Percentiles rank a stretch among this genome's conserved stretches.
phyloP scores from a whole-genome alignment of 2,797 vertebrate species.

The Sebastes steindachneri region DNA sequence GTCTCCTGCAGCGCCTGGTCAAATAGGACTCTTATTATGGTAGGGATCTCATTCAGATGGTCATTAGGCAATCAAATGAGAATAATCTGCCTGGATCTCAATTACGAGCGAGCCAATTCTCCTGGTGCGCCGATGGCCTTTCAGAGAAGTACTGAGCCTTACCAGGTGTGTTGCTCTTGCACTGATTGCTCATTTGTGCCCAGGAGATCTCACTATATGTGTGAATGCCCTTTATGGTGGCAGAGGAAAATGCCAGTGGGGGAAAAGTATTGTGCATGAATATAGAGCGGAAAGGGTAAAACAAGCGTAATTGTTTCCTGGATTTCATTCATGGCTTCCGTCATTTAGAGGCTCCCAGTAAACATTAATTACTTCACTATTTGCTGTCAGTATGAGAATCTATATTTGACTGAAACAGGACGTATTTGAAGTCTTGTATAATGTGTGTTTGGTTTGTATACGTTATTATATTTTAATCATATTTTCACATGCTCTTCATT shows the following conservation, averaged over 20 bases:
- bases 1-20: slow-evolving; percentile 63
- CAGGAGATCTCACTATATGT: slow-evolving; percentile 40
- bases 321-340: slow-evolving; percentile 28
- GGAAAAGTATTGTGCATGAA: slow-evolving; percentile 38
- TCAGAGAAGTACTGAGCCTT: slow-evolving; percentile 45
- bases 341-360: neutral
- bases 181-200: slow-evolving; percentile 63
- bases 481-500: neutral
- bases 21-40: slow-evolving; percentile 69
- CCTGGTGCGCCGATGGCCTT: slow-evolving; percentile 66
- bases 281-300: slow-evolving; percentile 42
- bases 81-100: slow-evolving; percentile 80
- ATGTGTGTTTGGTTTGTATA: neutral
- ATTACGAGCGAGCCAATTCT: slow-evolving; percentile 75
- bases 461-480: neutral
- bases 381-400: neutral
- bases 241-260: slow-evolving; percentile 41
- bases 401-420: neutral
- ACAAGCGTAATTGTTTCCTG: slow-evolving; percentile 13
- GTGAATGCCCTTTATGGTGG: slow-evolving; percentile 64
- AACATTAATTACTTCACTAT: neutral
- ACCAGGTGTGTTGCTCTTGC: slow-evolving; percentile 64
- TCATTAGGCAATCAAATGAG: slow-evolving; percentile 82
- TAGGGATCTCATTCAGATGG: slow-evolving; percentile 76
- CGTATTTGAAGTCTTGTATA: neutral